phyloP scores from a whole-genome alignment of 2,888 invertebrate species.

The Meghimatium bilineatum region DNA sequence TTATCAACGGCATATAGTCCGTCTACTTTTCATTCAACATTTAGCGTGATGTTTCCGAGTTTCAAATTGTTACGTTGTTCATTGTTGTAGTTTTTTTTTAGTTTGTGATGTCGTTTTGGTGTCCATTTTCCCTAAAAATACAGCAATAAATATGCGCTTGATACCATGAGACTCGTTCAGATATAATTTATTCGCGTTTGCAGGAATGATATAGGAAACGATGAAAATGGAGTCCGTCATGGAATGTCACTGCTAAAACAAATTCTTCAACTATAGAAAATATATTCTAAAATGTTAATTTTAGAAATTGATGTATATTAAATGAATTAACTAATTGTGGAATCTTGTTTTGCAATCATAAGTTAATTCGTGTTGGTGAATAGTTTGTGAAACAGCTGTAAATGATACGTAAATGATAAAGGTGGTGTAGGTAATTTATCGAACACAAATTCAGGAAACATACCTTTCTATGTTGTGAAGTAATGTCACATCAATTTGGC shows the following conservation, averaged over 20 bases:
- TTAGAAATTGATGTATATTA: no score
- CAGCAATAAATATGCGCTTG: neutral
- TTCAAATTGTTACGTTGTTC: neutral
- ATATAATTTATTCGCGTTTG: slow-evolving; percentile 5
- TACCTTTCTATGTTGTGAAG: neutral
- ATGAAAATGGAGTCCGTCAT: neutral
- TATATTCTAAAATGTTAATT: neutral
- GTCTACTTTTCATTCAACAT: neutral
- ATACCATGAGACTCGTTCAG: neutral
- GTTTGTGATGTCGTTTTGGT: neutral
- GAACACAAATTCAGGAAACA: neutral
- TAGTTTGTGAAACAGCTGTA: no score
- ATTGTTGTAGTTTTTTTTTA: neutral
- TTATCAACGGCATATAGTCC: neutral
- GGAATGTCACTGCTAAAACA: neutral
- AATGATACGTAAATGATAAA: neutral
- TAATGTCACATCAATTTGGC: neutral
- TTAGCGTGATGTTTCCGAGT: neutral
- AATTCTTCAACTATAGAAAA: neutral
- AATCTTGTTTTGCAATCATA: neutral
- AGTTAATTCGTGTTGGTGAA: neutral
- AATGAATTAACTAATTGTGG: neutral
- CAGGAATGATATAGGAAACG: neutral
- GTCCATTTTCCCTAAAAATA: neutral
- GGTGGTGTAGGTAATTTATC: neutral